Evolutionary conservation across 2,888 invertebrate species (phyloP).

Genomic region (Epirrita christyi): DNA sequence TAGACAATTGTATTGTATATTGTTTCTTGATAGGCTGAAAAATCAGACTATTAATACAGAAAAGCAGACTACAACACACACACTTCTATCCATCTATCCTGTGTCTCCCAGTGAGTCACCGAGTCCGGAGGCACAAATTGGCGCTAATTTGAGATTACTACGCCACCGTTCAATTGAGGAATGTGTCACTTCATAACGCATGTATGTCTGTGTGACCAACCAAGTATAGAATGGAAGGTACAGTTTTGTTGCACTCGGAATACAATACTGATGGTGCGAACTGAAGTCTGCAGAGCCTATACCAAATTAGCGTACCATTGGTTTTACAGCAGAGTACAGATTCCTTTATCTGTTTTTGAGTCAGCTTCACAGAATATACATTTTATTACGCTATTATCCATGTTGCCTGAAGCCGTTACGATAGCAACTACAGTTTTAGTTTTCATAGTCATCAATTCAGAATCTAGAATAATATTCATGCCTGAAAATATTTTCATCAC

Average conservation of each 20-base stretch:
- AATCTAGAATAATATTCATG: slow-evolving; percentile 36
- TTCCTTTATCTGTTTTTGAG: neutral
- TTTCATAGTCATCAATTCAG: slow-evolving; percentile 15
- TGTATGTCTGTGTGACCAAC: slow-evolving; percentile 19
- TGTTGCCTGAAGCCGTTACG: no score
- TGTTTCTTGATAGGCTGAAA: no score
- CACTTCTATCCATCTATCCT: slow-evolving; percentile 25
- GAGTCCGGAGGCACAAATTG: slow-evolving; percentile 80
- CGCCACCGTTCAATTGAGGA: slow-evolving; percentile 79
- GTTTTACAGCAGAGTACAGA: neutral
- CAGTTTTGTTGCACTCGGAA: slow-evolving; percentile 6
- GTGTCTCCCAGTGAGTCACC: slow-evolving; percentile 54
- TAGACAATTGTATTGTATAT: no score
- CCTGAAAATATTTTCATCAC: slow-evolving; percentile 36
- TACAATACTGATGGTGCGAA: neutral
- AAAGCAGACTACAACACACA: slow-evolving; percentile 12
- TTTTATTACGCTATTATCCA: neutral
- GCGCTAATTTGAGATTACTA: slow-evolving; percentile 78
- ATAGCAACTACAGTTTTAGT: slow-evolving; percentile 4
- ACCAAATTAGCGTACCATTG: neutral
- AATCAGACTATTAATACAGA: neutral
- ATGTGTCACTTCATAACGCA: slow-evolving; percentile 76
- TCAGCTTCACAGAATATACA: neutral
- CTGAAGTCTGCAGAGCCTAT: neutral
- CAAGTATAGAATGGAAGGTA: slow-evolving; percentile 19